Conservation (phyloP, 2,888 invertebrate genomes). For the Mongoloraphidia duomilia region DNA sequence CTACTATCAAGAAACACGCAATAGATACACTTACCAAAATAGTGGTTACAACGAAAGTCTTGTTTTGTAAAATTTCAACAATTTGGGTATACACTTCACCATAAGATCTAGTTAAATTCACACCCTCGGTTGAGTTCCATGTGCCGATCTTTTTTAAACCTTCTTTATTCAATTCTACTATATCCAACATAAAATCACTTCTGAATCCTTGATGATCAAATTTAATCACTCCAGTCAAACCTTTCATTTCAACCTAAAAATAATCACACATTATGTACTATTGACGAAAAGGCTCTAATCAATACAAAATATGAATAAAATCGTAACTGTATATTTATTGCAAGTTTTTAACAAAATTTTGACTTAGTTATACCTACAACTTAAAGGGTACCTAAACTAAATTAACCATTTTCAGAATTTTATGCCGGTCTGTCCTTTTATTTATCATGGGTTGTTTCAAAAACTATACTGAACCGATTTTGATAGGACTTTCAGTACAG, state of each 20-base stretch:
- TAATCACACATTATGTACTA: slow-evolving; percentile 1
- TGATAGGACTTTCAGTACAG: no score
- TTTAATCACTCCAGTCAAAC: slow-evolving; percentile 84
- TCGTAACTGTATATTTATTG: no score
- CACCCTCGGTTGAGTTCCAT: slow-evolving; percentile 79
- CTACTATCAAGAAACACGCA: no score
- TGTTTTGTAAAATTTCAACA: slow-evolving; percentile 80
- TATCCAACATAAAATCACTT: slow-evolving; percentile 79
- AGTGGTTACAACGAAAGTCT: slow-evolving; percentile 81
- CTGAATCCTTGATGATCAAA: slow-evolving; percentile 91
- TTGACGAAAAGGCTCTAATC: background rate
- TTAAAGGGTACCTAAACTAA: no score
- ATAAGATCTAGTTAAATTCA: slow-evolving; percentile 75
- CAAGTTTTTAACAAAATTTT: background rate
- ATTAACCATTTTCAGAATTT: no score
- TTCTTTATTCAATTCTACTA: slow-evolving; percentile 75
- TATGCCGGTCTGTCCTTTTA: no score
- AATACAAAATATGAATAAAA: no score
- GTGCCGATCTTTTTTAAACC: slow-evolving; percentile 74
- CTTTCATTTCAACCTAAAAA: slow-evolving; percentile 73
- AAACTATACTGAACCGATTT: no score
- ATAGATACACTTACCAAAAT: slow-evolving; percentile 56
- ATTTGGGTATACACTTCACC: slow-evolving; percentile 77
- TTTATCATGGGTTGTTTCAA: no score
- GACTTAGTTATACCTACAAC: no score